Evolutionary conservation across 2,113 vertebrate genomes (phyloP), one percentile per base, ranked within the genome.

Genomic region (Rhynchomys soricoides): DNA sequence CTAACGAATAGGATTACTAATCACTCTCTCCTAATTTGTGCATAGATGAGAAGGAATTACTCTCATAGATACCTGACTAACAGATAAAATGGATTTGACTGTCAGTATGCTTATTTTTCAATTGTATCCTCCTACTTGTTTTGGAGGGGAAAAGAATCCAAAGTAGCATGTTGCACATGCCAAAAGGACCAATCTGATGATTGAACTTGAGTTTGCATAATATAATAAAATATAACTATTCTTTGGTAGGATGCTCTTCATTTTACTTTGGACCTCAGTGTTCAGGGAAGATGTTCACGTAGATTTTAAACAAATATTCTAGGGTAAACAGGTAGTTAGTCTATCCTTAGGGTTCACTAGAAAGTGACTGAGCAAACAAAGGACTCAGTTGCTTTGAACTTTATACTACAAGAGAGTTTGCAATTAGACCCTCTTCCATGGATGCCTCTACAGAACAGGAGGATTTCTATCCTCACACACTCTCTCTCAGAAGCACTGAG

Each of bases 1-100:
- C 52, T 93, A 91, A 64, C 45, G 71, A 85, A 85, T 45, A 24
- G 71, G n/a, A 71, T 77, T 73, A 71, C 10, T 71, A 86, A 81
- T 90, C 11, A 93, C 71, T 86, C 74, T 90, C 86, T 91, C 29
- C 9, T 73, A 90, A 91, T 55, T 24, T 79, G 43, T 85, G 3
- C 37, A 71, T 34, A 64, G 62, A 26, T 94, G 91, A 91, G 17
- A 92, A 91, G 93, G 26, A 96, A 21, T 66, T 93, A 45, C 77
- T 91, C 24, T 93, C 74, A 92, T 0, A 96, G 43, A 86, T 79
- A 70, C 3, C 71, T 89, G 1, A 62, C 82, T 73, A 93, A 21
- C 17, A 81, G 22, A 93, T 91, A 89, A 91, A 94, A 83, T n/a
- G 13, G 9, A 91, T 87, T 93, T 37, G 66, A 26, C 92, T 29